Evolutionary conservation across 2,797 vertebrate species (phyloP).

Genomic region (Microcaecilia unicolor): DNA sequence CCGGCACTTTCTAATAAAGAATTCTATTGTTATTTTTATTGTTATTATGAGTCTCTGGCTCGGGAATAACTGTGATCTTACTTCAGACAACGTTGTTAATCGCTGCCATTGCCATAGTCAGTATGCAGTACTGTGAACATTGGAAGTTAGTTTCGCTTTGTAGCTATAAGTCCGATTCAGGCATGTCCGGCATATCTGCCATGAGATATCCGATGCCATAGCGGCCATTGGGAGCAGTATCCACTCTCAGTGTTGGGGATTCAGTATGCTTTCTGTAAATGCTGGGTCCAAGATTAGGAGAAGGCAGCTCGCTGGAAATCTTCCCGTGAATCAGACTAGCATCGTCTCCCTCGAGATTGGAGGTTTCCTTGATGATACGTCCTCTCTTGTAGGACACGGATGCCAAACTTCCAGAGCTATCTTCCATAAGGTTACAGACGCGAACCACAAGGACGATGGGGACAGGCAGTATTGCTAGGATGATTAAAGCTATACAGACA

Average conservation of each 20-base stretch:
- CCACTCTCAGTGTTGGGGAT: conserved; percentile 48
- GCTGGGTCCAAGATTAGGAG: conserved; percentile 77
- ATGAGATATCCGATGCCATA: conserved; percentile 89
- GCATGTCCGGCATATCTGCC: conserved; percentile 85
- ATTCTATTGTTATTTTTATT: not conserved
- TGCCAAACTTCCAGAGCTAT: conserved; percentile 59
- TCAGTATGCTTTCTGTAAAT: conserved; percentile 82
- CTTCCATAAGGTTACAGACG: conserved; percentile 73
- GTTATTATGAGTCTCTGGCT: conserved; percentile 21
- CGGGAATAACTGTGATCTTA: conserved; percentile 48
- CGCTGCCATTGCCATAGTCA: conserved; percentile 27
- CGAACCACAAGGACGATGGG: conserved; percentile 76
- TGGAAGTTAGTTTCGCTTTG: not conserved
- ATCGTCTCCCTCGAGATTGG: conserved; percentile 70
- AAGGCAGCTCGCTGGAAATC: conserved; percentile 75
- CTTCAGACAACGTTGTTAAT: conserved; percentile 29
- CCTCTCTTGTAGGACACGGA: conserved; percentile 88
- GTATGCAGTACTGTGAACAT: conserved; percentile 21
- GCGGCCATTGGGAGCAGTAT: conserved; percentile 81
- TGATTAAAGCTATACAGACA: conserved; percentile 75
- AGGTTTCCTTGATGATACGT: conserved; percentile 78
- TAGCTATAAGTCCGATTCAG: conserved; percentile 84
- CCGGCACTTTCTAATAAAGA: not conserved
- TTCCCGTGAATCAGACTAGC: conserved; percentile 82
- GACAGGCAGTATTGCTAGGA: conserved; percentile 78